A percentile compares a stretch with the other conserved stretches of the same genome.
Conservation (phyloP, 2,113 vertebrate species). For the Carassius auratus region DNA sequence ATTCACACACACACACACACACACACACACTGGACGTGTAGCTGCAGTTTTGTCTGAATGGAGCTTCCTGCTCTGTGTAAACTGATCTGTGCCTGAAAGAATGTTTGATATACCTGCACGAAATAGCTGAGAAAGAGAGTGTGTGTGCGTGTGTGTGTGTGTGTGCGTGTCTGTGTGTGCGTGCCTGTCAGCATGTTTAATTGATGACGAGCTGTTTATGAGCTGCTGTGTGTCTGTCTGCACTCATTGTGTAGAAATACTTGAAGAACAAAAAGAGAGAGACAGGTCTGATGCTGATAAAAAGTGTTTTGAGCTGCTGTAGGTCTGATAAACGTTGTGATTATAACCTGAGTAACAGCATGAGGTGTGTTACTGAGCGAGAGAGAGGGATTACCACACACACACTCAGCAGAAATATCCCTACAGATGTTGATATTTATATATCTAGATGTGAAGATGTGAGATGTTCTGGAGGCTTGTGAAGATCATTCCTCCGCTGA, state of each 20-base stretch:
- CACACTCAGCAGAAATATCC: not conserved
- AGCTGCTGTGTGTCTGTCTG: slow-evolving; percentile 36
- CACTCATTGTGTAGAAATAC: slow-evolving; percentile 40
- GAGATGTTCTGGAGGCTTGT: too few species aligned
- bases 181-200: slow-evolving; percentile 35
- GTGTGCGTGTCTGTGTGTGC: slow-evolving; percentile 29
- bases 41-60: slow-evolving; percentile 76
- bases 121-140: slow-evolving; percentile 33
- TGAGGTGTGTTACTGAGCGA: too few species aligned
- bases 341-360: not conserved
- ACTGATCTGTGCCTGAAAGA: slow-evolving; percentile 73
- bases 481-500: too few species aligned
- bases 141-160: slow-evolving; percentile 42
- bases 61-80: slow-evolving; percentile 80
- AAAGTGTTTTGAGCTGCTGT: not conserved
- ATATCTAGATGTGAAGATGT: too few species aligned
- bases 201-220: slow-evolving; percentile 23
- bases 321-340: not conserved
- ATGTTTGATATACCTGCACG: slow-evolving; percentile 77
- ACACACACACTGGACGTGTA: slow-evolving; percentile 66
- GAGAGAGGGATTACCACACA: not conserved
- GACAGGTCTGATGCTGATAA: slow-evolving; percentile 23
- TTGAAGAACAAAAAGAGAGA: slow-evolving; percentile 20
- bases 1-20: slow-evolving; percentile 28
- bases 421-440: not conserved